Evolutionary conservation across 2,113 vertebrate species (phyloP).

Genomic region (Hipposideros armiger): DNA sequence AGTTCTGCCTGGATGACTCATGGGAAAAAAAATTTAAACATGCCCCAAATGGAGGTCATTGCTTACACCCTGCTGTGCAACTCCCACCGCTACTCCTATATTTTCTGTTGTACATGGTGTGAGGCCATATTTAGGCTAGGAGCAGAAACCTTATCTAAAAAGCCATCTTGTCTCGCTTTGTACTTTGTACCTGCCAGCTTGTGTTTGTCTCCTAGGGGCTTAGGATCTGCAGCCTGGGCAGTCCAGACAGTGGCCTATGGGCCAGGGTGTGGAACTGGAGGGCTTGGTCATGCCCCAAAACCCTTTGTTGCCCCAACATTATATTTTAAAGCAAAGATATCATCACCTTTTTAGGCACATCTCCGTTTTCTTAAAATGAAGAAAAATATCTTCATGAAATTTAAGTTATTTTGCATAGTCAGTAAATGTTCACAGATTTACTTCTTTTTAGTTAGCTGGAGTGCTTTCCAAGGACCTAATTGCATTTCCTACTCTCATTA

Average conservation of each 20-base stretch:
- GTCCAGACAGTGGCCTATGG: no score
- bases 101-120: accelerated
- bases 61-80: background rate
- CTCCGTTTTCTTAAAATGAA: background rate
- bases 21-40: background rate
- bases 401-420: background rate
- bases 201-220: no score
- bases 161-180: no score
- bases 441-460: background rate
- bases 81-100: no score
- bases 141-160: no score
- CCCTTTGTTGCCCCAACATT: background rate
- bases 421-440: background rate
- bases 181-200: no score
- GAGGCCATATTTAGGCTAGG: no score
- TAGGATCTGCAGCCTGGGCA: no score
- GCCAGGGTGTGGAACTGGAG: no score
- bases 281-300: no score
- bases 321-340: background rate
- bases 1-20: no score
- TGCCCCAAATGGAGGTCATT: background rate
- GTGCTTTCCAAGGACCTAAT: background rate
- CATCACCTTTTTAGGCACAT: background rate
- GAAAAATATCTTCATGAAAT: background rate
- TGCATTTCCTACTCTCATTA: conserved; percentile 4